Conservation (phyloP, 2,797 vertebrate species). For the Lacerta bilineata region DNA sequence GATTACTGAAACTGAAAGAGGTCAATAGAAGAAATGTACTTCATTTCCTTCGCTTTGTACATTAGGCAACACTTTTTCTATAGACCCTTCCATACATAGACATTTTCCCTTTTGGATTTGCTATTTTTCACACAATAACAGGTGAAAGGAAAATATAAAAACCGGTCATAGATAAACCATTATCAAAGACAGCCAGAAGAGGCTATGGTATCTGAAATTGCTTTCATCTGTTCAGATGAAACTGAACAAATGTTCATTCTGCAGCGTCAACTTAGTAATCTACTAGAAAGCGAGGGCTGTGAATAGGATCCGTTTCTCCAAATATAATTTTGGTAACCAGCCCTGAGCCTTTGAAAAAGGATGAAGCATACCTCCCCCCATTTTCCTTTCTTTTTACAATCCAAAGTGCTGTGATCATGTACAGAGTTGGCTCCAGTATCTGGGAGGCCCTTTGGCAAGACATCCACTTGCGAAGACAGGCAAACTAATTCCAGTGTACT, state of each 20-base stretch:
- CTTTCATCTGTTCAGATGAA: background rate
- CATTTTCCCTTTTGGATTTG: conserved; percentile 8
- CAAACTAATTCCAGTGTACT: too few species aligned
- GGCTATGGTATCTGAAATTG: background rate
- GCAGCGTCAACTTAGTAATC: background rate
- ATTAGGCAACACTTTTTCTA: background rate
- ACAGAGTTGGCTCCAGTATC: background rate
- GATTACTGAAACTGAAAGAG: conserved; percentile 13
- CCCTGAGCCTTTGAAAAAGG: background rate
- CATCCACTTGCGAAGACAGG: too few species aligned
- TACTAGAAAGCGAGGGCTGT: background rate
- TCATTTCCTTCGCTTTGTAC: background rate
- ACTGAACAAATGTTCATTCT: conserved; percentile 4
- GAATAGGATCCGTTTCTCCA: background rate
- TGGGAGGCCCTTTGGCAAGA: background rate
- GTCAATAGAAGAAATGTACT: conserved; percentile 11
- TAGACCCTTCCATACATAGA: background rate
- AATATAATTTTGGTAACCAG: background rate
- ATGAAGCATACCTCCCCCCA: background rate
- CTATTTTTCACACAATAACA: conserved; percentile 23
- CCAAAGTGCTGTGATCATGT: background rate
- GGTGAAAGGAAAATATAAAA: background rate
- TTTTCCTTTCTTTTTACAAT: too few species aligned
- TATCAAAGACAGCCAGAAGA: background rate
- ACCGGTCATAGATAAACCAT: background rate